Conservation (phyloP, 1,140 invertebrate species). For the Drosophila quadrilineata region DNA sequence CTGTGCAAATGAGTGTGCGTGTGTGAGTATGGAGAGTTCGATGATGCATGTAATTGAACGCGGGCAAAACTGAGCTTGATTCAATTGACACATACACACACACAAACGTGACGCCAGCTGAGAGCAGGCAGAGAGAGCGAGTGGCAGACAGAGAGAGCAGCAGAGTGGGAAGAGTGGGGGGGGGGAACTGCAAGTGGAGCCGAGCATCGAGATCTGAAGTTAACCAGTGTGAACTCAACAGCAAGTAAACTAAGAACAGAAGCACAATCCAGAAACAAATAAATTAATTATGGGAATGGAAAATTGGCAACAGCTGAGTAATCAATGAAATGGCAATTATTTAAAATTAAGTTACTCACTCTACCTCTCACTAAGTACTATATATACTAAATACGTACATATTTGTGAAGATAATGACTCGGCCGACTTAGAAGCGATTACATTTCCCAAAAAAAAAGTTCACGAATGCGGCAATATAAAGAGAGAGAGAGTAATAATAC, state of each 20-base stretch:
- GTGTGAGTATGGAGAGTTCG: slow-evolving; percentile 23
- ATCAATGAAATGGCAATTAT: slow-evolving; percentile 31
- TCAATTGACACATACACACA: slow-evolving; percentile 39
- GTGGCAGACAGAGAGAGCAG: not conserved
- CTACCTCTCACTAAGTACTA: not conserved
- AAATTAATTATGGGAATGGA: too few relatives aligned
- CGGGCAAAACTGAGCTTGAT: slow-evolving; percentile 23
- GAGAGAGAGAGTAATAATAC: slow-evolving; percentile 7
- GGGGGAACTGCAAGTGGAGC: slow-evolving; percentile 4
- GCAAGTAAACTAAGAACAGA: not conserved
- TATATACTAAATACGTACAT: too few relatives aligned
- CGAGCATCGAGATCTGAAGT: slow-evolving; percentile 3
- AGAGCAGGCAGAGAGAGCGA: not conserved
- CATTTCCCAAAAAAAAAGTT: slow-evolving; percentile 1
- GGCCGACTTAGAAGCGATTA: slow-evolving; percentile 7
- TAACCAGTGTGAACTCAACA: slow-evolving; percentile 27
- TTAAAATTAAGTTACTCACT: slow-evolving; percentile 16
- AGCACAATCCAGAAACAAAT: too few relatives aligned
- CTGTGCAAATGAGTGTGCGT: slow-evolving; percentile 4
- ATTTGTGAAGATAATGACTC: slow-evolving; percentile 11
- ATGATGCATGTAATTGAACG: slow-evolving; percentile 44
- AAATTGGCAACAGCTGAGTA: slow-evolving; percentile 23
- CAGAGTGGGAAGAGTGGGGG: not conserved
- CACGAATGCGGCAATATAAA: too few relatives aligned
- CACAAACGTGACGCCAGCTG: slow-evolving; percentile 1